Base-by-base conservation (phyloP, 1,140 invertebrate genomes). In the Hyphantria cunea region DNA sequence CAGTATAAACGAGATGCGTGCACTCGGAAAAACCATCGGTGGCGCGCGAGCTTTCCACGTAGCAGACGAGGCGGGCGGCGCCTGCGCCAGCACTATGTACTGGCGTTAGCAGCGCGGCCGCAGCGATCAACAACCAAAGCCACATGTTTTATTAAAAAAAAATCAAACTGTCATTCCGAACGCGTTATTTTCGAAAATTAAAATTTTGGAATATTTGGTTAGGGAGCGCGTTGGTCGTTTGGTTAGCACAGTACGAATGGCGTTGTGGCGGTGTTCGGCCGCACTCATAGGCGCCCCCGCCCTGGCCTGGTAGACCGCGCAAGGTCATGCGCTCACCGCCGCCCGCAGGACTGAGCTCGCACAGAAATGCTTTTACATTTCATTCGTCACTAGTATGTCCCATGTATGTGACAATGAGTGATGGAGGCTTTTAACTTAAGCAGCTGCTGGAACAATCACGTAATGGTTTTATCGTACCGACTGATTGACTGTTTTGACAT, bases 1-100 rank as follows among this genome's bases (percentile, higher is more conserved):
- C 89, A 44, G 84, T 69, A 76, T 91, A 91, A 15, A 92, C 84
- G 51, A 92, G 80, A 68, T 92, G 91, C n/a, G 90, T 91, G 67
- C 91, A 92, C 69, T 89, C 84, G 42, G 83, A 80, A 62, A 77
- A 84, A 49, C 64, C 64, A 0, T 80, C 75, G 13, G 62, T 64
- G 9, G 67, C 69, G 66, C 75, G 73, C 62, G 80, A 68, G 65
- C 69, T 75, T 32, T 87, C 90, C 54, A 90, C 86, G 64, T 90
- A 91, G 68, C 91, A 92, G 51, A 91, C 76, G 34, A 92, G 77
- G 52, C 89, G 84, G 53, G 89, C 84, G 66, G 91, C 90, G 64
- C 90, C 90, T 41, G 85, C 81, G 75, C 87, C 87, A 0, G 85
- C 87, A 49, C 72, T 69, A 12, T 76, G 69, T 6, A 58, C 68